These are phyloP conservation scores for Amaurobius ferox DNA, from an alignment of 2,888 invertebrate genomes.

Conservation along the genomic window DNA sequence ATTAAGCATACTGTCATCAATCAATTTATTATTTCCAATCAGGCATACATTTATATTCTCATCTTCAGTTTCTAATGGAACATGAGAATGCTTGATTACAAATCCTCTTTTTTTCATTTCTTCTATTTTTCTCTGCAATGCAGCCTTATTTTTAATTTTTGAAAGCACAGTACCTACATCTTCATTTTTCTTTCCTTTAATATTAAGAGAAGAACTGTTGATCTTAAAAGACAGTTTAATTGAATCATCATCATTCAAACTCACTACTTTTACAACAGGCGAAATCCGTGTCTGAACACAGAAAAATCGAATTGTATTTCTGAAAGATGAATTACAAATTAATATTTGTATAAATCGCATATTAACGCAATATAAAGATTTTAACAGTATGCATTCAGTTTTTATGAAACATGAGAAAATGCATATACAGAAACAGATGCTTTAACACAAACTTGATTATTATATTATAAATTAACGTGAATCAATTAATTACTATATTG, in stretches of 20 bases:
- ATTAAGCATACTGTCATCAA: conserved; percentile 54
- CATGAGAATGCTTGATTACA: background rate
- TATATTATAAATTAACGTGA: too few relatives aligned
- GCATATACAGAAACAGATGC: too few relatives aligned
- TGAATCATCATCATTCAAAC: background rate
- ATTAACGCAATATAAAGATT: too few relatives aligned
- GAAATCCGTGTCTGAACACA: background rate
- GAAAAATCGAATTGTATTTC: background rate
- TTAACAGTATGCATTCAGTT: too few relatives aligned
- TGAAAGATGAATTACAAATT: background rate
- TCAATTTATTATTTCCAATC: conserved; percentile 20
- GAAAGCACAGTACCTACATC: background rate
- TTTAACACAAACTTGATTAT: too few relatives aligned
- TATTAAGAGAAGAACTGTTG: background rate
- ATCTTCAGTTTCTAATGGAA: background rate
- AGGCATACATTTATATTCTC: conserved; percentile 37
- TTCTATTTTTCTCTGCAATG: conserved; percentile 28
- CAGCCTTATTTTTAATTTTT: conserved; percentile 25
- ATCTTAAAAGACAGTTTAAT: conserved; percentile 3
- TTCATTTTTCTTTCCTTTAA: conserved; percentile 20
- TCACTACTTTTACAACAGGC: conserved; percentile 23
- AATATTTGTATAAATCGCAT: background rate
- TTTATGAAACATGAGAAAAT: too few relatives aligned
- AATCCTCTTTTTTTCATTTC: conserved; percentile 13
- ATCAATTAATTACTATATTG: too few relatives aligned